phyloP scores from a whole-genome alignment of 2,797 vertebrate genomes.

The Sebastes diploproa region DNA sequence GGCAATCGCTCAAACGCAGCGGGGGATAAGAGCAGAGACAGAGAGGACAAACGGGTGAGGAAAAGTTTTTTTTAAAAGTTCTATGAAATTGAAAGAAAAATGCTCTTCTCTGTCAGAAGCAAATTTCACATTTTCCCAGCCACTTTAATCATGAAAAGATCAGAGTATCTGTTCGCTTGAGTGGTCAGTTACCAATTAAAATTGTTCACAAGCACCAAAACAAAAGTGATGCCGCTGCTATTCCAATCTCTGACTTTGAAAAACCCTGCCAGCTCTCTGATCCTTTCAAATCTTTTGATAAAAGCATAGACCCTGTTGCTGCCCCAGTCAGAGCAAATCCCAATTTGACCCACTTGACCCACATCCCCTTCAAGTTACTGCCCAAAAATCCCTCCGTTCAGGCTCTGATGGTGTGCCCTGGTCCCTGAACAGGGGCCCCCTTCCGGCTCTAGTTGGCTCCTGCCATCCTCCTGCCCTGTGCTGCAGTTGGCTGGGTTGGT shows the following conservation, averaged over 20 bases:
- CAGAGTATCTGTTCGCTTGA: background rate
- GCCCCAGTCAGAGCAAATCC: constrained; percentile 25
- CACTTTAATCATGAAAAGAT: background rate
- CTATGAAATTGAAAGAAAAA: background rate
- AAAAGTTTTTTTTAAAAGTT: background rate
- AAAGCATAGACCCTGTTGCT: constrained; percentile 6
- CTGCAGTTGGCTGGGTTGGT: constrained; percentile 55
- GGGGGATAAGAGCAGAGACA: constrained; percentile 79
- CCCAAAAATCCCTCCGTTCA: constrained; percentile 46
- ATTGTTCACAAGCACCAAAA: constrained; percentile 10
- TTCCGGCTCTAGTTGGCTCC: background rate
- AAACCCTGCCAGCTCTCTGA: constrained; percentile 31
- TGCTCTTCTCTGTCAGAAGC: background rate
- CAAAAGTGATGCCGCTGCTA: background rate
- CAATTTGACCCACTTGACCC: constrained; percentile 28
- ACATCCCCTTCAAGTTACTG: constrained; percentile 42
- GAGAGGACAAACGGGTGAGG: constrained; percentile 86
- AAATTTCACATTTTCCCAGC: background rate
- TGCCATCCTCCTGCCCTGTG: constrained; percentile 37
- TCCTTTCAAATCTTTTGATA: constrained; percentile 14
- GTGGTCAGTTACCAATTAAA: background rate
- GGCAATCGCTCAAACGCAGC: constrained; percentile 73
- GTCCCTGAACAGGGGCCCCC: constrained; percentile 44
- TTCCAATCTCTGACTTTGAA: constrained; percentile 12
- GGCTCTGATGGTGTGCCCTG: constrained; percentile 64